Evolutionary conservation across 2,113 vertebrate species (phyloP), one percentile per base, ranked within the genome.

Genomic region (Ursus arctos): DNA sequence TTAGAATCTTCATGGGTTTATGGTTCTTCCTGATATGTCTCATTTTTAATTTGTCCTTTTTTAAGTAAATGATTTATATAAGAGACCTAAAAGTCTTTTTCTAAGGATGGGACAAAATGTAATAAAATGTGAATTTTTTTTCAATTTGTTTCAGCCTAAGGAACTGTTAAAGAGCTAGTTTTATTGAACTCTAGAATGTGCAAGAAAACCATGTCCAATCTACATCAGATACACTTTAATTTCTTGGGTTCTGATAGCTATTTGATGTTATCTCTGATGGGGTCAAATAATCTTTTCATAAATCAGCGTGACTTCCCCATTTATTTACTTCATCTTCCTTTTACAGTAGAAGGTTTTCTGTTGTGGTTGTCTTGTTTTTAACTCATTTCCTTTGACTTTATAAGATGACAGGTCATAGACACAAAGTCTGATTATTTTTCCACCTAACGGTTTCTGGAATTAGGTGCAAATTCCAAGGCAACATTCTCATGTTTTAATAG

Each of bases 361-460:
- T 71, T 72, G 18, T 71, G 63, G 40, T 96, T 98, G n/a, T 57
- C 91, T 95, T 79, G 57, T 87, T 95, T 93, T 95, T 51, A 94
- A 98, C 61, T 88, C 71, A 98, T 98, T 98, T 98, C 89, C 96
- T 98, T 96, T 80, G 9, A 88, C 96, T 98, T 88, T 96, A 94
- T 94, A 88, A 97, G 87, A 94, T 63, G 80, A 67, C 93, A 98
- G 80, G 61, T 97, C 91, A 97, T 59, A 95, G 97, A 92, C 51
- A 79, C 81, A 84, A 94, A 79, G 0, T 87, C 7, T 92, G 85
- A 96, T 98, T 92, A 97, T 88, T 95, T 96, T 85, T 96, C 96
- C 74, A 96, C 96, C 91, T 98, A 97, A 98, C 74, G 24, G 92
- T 97, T 97, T 98, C 63, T 76, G 13, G 94, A 90, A 94, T 90